Conservation (phyloP, 2,888 invertebrate species). For the Leptogaster cylindrica region DNA sequence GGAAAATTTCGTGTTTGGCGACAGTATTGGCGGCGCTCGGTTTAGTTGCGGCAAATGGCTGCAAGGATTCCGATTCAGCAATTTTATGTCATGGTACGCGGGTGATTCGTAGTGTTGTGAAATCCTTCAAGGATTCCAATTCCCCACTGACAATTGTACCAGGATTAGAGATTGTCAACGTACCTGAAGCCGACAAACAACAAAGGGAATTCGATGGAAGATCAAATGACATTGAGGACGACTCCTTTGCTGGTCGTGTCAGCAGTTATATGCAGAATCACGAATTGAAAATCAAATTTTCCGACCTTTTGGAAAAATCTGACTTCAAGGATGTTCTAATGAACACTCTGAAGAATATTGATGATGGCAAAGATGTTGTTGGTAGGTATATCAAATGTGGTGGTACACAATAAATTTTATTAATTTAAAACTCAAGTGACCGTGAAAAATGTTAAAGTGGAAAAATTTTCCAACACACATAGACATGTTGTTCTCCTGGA, state of each 20-base stretch:
- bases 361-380: slow-evolving; percentile 44
- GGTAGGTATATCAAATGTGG: too few species aligned
- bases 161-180: slow-evolving; percentile 58
- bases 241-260: slow-evolving; percentile 64
- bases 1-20: background rate
- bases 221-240: slow-evolving; percentile 61
- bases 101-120: slow-evolving; percentile 64
- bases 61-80: slow-evolving; percentile 56
- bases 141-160: slow-evolving; percentile 57
- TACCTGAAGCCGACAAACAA: slow-evolving; percentile 51
- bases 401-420: too few species aligned
- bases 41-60: slow-evolving; percentile 43
- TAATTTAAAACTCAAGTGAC: too few species aligned
- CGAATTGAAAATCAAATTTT: slow-evolving; percentile 74
- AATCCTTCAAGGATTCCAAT: slow-evolving; percentile 62
- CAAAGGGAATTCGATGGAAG: slow-evolving; percentile 56
- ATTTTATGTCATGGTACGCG: slow-evolving; percentile 64
- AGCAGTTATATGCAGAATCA: slow-evolving; percentile 74
- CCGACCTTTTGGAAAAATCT: slow-evolving; percentile 72
- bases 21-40: background rate
- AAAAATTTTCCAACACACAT: too few species aligned
- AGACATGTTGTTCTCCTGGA: too few species aligned
- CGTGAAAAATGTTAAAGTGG: too few species aligned
- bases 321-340: slow-evolving; percentile 68
- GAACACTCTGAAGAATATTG: slow-evolving; percentile 52